Base-by-base conservation (phyloP, 2,797 vertebrate genomes). In the Harpagifer antarcticus region DNA sequence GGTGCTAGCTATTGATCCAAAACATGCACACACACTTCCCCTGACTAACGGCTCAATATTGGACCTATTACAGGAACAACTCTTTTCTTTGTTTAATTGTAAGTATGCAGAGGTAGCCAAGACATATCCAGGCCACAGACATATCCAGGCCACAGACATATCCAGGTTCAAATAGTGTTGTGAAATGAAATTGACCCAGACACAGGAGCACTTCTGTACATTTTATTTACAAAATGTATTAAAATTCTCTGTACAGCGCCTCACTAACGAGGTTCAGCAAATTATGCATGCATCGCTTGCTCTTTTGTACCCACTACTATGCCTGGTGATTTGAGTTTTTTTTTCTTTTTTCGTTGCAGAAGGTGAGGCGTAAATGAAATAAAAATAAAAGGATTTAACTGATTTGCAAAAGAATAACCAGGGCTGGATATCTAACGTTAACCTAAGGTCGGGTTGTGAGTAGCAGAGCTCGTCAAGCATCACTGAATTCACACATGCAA, bases 141-240 rank as follows among this genome's bases (percentile, higher is more conserved):
- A 20, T 42, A 11, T 20, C 10, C 54, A 60, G 63, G 56, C n/a
- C 43, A 37, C 4, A 31, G 50, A 81, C 31, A 20, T 42, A 11
- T 20, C 5, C 9, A 52, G 5, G 12, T 40, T 56, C 19, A 68
- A 62, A 70, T 2, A 42, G 48, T 58, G 40, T 27, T 42, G 48
- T 42, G 23, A 68, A 76, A 83, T 56, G n/a, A 89, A 55, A 76
- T 17, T 1, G 48, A 86, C 81, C 76, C 70, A 67, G 42, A 91
- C 82, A 76, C 81, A 43, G 20, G 49, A 68, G 44, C 58, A 83
- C 93, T 97, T 96, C 96, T 97, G 96, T 98, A 97, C 96, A 97
- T 94, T 99, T 99, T 99, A 99, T 99, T 99, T 99, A 99, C 97
- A 99, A 99, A 99, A 99, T 98, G 97, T 99, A 99, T 97, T 99